Conservation (phyloP, 2,888 invertebrate species). For the Melolontha melolontha region DNA sequence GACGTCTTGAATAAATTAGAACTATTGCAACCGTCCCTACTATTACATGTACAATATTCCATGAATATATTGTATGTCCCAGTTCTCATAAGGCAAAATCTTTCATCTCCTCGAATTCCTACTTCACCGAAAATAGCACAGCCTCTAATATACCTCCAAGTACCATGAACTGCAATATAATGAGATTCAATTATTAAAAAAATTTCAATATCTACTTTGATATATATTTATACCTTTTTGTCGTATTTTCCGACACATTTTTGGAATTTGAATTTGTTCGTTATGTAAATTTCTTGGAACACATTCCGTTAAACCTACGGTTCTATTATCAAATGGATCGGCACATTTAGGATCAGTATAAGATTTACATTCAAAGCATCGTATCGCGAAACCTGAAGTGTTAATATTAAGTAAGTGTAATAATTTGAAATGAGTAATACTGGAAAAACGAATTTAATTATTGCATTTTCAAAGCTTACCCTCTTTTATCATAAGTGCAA, state of each 20-base stretch:
- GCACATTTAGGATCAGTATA: slow-evolving; percentile 90
- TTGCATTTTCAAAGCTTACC: slow-evolving; percentile 18
- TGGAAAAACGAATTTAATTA: slow-evolving; percentile 4
- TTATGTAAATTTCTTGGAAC: slow-evolving; percentile 65
- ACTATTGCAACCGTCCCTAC: slow-evolving; percentile 91
- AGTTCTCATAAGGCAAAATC: slow-evolving; percentile 90
- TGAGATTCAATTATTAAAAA: neutral
- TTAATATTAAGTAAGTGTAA: neutral
- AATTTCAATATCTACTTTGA: too few relatives aligned
- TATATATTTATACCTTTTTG: slow-evolving; percentile 78
- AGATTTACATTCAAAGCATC: slow-evolving; percentile 93
- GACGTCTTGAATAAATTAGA: slow-evolving; percentile 61
- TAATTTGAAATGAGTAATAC: slow-evolving; percentile 19
- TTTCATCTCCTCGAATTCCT: slow-evolving; percentile 89
- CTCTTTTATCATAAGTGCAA: slow-evolving; percentile 23
- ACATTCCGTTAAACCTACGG: slow-evolving; percentile 84
- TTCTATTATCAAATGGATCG: slow-evolving; percentile 92
- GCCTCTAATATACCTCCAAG: slow-evolving; percentile 89
- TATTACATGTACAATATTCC: slow-evolving; percentile 93
- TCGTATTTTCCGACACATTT: slow-evolving; percentile 91
- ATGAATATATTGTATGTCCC: slow-evolving; percentile 94
- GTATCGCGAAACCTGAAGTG: slow-evolving; percentile 69
- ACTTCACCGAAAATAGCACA: slow-evolving; percentile 93
- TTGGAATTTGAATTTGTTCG: slow-evolving; percentile 76
- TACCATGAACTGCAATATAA: slow-evolving; percentile 77